Percentiles rank a stretch among this genome's conserved stretches.
Evolutionary conservation across 2,888 invertebrate genomes (phyloP).

Genomic region (Eulithis prunata): DNA sequence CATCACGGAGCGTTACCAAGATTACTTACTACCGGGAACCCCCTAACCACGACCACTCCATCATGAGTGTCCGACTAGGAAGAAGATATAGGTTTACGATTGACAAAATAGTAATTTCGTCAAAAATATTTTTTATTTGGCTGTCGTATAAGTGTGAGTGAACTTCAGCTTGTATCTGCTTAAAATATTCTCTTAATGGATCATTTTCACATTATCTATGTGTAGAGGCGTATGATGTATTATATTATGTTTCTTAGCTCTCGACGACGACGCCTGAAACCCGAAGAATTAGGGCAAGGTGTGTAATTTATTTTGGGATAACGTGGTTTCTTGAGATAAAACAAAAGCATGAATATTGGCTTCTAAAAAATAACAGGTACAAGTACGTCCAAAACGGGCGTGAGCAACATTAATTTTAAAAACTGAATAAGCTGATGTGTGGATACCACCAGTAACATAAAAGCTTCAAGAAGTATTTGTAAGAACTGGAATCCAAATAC

Average conservation of each 20-base stretch:
- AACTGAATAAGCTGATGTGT: no score
- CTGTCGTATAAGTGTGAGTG: not conserved
- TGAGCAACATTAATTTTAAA: not conserved
- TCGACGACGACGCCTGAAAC: not conserved
- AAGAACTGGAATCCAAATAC: no score
- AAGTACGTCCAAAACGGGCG: not conserved
- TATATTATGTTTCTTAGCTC: not conserved
- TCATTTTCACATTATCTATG: constrained; percentile 50
- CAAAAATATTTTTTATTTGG: no score
- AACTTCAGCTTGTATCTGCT: constrained; percentile 21
- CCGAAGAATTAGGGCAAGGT: constrained; percentile 8
- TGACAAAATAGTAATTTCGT: no score
- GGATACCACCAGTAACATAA: no score
- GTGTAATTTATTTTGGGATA: constrained; percentile 12
- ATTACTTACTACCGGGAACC: no score
- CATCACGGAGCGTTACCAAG: no score
- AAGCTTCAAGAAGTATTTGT: no score
- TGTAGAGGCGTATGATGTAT: not conserved
- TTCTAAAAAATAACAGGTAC: not conserved
- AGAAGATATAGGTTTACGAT: no score
- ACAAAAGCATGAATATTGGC: constrained; percentile 6
- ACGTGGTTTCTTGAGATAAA: constrained; percentile 15
- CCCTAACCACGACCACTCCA: no score
- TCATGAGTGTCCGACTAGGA: no score
- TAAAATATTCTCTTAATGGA: constrained; percentile 51